phyloP scores from a whole-genome alignment of 2,113 vertebrate genomes.

The Scalopus aquaticus region DNA sequence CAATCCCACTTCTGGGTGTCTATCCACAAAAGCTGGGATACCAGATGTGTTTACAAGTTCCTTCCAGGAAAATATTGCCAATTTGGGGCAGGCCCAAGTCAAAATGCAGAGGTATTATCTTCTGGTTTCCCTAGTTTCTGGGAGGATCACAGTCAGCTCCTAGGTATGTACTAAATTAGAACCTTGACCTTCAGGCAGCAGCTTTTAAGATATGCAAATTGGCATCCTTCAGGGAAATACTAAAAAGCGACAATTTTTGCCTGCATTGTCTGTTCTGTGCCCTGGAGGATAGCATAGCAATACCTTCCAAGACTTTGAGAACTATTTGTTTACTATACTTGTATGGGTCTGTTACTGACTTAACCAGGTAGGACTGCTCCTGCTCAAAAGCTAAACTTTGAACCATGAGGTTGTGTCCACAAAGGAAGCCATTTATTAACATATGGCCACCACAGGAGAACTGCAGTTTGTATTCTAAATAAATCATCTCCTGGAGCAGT shows the following conservation, averaged over 20 bases:
- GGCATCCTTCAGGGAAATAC: not conserved
- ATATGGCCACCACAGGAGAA: too few species aligned
- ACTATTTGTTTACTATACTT: not conserved
- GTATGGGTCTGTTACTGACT: not conserved
- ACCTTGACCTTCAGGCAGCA: not conserved
- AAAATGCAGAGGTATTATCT: not conserved
- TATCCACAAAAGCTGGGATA: not conserved
- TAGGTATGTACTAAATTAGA: not conserved
- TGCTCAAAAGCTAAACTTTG: too few species aligned
- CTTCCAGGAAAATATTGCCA: not conserved
- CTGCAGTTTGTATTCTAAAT: too few species aligned
- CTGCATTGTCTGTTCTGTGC: not conserved
- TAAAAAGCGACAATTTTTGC: not conserved
- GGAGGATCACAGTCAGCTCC: not conserved
- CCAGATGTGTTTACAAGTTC: not conserved
- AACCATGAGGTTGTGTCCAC: too few species aligned
- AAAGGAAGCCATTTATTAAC: too few species aligned
- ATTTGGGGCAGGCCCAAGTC: not conserved
- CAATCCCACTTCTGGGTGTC: not conserved
- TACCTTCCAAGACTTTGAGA: not conserved
- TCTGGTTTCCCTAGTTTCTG: not conserved
- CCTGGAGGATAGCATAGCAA: not conserved
- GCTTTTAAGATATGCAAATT: not conserved
- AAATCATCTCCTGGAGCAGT: too few species aligned
- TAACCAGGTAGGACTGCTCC: too few species aligned